Base-by-base conservation (phyloP, 2,888 invertebrate species). In the Pherbina coryleti region DNA sequence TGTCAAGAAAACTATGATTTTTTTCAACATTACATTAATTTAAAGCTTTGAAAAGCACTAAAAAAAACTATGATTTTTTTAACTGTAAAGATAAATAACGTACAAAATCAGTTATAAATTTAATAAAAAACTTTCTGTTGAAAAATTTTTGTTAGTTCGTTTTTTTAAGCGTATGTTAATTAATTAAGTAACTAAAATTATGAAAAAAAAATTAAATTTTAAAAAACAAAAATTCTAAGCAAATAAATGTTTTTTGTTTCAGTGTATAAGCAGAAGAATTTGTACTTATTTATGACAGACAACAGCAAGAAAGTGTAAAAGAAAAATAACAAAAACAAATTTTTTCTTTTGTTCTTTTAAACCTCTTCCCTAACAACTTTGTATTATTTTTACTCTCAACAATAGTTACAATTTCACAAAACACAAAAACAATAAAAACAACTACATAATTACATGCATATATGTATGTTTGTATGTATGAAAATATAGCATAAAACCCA, bases 111-210 rank as follows among this genome's bases (percentile, higher is more conserved):
- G 82, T 81, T 82, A 81, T 82, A 44, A 77, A 78, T 79, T 81
- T 80, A 81, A 79, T 81, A 81, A 83, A 78, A 84, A 78, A 84
- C 83, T 84, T 87, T 87, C 85, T 85, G 83, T 85, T 85, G 83
- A 85, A 81, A 78, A 84, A 85, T 84, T 85, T 86, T 85, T 86
- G 86, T 85, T 85, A 85, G 85, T 82, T 84, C 81, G 84, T n/a
- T 86, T 86, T 86, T 85, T 85, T 82, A 84, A 84, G 72, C 22
- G 72, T 55, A 76, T 76, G 71, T 76, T 73, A 62, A 64, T 53
- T 64, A 73, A 49, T 78, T 79, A 55, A 34, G 53, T 66, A 67
- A 66, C 19, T 66, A 70, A 70, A 69, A 73, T 70, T 69, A 55
- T 57, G 51, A 69, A 69, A 70, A 75, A 66, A 69, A 67, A 73